Percentiles rank a stretch among this genome's conserved stretches.
These are phyloP conservation scores for Serrognathus titanus DNA, from an alignment of 2,888 invertebrate species.

Conservation along the genomic window DNA sequence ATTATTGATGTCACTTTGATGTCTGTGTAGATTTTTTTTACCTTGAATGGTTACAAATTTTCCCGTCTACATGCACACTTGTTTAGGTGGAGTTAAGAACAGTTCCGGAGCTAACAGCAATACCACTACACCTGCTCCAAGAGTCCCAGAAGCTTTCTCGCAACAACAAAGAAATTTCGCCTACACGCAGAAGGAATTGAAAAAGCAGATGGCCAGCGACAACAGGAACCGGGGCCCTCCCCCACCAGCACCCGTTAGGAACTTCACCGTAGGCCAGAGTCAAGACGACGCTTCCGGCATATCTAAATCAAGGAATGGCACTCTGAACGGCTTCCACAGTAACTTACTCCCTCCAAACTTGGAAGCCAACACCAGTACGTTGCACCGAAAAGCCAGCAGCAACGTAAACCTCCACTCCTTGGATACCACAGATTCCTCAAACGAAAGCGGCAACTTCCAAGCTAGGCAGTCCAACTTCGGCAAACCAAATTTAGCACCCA, in stretches of 20 bases:
- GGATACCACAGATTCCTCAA: slow-evolving; percentile 25
- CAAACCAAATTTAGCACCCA: slow-evolving; percentile 81
- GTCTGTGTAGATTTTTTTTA: too few relatives aligned
- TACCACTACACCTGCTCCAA: background rate
- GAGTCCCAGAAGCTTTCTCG: slow-evolving; percentile 8
- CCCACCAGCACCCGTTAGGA: slow-evolving; percentile 68
- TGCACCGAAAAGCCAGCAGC: slow-evolving; percentile 46
- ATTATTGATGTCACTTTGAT: too few relatives aligned
- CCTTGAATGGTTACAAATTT: too few relatives aligned
- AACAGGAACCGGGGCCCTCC: slow-evolving; percentile 69
- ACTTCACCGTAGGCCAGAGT: slow-evolving; percentile 30
- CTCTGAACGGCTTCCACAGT: slow-evolving; percentile 22
- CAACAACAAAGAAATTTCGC: slow-evolving; percentile 35
- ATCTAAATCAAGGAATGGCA: slow-evolving; percentile 19
- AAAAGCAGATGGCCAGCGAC: slow-evolving; percentile 47
- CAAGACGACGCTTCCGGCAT: background rate
- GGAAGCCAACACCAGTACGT: slow-evolving; percentile 37
- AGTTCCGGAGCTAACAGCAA: background rate
- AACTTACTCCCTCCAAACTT: slow-evolving; percentile 20
- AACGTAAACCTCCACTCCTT: slow-evolving; percentile 41
- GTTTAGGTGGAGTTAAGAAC: background rate
- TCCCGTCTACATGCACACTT: too few relatives aligned
- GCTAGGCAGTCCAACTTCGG: slow-evolving; percentile 59
- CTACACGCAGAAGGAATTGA: slow-evolving; percentile 44
- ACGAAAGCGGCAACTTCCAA: slow-evolving; percentile 24